A percentile compares a stretch with the other conserved stretches of the same genome.
phyloP scores from a whole-genome alignment of 2,888 invertebrate genomes.

The Arenicola marina region DNA sequence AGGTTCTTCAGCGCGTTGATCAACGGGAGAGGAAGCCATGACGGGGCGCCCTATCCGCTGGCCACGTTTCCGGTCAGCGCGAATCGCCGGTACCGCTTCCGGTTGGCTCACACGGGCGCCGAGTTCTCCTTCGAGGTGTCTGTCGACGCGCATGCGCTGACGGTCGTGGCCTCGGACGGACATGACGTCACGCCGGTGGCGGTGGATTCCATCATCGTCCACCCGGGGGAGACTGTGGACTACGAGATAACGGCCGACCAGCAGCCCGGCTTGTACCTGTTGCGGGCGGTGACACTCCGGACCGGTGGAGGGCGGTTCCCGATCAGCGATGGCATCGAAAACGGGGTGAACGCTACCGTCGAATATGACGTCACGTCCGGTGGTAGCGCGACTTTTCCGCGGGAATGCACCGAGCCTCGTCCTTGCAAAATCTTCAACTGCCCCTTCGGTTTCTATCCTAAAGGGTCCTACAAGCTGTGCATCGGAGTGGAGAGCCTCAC shows the following conservation, averaged over 20 bases:
- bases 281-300: slow-evolving; percentile 12
- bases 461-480: slow-evolving; percentile 10
- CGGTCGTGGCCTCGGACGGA: slow-evolving; percentile 24
- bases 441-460: slow-evolving; percentile 16
- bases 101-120: slow-evolving; percentile 16
- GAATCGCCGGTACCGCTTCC: slow-evolving; percentile 6
- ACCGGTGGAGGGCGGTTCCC: neutral
- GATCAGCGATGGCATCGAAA: neutral
- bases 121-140: slow-evolving; percentile 17
- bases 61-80: neutral
- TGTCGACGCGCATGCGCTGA: slow-evolving; percentile 23
- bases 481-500: neutral
- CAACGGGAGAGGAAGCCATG: neutral
- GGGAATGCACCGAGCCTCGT: neutral
- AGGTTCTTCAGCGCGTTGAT: neutral
- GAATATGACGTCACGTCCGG: neutral
- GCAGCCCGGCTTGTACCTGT: slow-evolving; percentile 13
- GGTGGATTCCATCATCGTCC: slow-evolving; percentile 21
- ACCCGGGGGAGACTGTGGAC: slow-evolving; percentile 24
- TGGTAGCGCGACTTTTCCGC: neutral
- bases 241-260: slow-evolving; percentile 14
- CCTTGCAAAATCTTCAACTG: slow-evolving; percentile 18
- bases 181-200: slow-evolving; percentile 12
- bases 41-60: neutral
- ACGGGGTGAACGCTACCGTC: neutral